Percentiles rank a stretch among this genome's conserved stretches.
Evolutionary conservation across 37 sponge, comb jelly and placozoan genomes (phyloP).

Genomic region (Spongilla lacustris): DNA sequence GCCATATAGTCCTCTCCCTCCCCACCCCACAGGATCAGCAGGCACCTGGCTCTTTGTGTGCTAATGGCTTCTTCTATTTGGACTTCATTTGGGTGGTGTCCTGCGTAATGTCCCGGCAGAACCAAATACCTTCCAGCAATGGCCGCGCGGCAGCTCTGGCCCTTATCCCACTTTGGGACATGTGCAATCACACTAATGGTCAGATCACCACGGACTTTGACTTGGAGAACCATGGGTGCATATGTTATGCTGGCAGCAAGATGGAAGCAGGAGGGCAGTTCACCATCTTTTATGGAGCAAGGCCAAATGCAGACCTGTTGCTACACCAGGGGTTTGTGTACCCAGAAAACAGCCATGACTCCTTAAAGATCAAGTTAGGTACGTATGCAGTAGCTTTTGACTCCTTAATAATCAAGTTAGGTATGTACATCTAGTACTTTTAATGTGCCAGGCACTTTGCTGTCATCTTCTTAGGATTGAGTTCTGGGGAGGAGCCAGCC

Average conservation of each 20-base stretch:
- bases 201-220: constrained; percentile 72
- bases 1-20: not conserved
- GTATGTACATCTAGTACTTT: too few species aligned
- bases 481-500: constrained; percentile 21
- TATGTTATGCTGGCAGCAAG: constrained; percentile 43
- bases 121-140: constrained; percentile 54
- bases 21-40: constrained; percentile 18
- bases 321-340: constrained; percentile 76
- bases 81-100: constrained; percentile 85
- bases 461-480: constrained; percentile 27
- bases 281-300: constrained; percentile 74
- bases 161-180: constrained; percentile 85
- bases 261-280: constrained; percentile 56
- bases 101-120: constrained; percentile 80
- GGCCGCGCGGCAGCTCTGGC: constrained; percentile 18
- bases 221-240: constrained; percentile 19
- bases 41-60: constrained; percentile 20
- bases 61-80: constrained; percentile 55
- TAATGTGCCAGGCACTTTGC: not conserved
- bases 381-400: too few species aligned
- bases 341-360: constrained; percentile 47
- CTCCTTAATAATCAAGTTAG: constrained; percentile 52
- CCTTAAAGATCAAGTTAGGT: constrained; percentile 63
- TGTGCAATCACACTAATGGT: constrained; percentile 68
- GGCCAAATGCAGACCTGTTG: constrained; percentile 71